These are phyloP conservation scores for Mirza zaza DNA, from an alignment of 2,113 vertebrate genomes.

Conservation along the genomic window DNA sequence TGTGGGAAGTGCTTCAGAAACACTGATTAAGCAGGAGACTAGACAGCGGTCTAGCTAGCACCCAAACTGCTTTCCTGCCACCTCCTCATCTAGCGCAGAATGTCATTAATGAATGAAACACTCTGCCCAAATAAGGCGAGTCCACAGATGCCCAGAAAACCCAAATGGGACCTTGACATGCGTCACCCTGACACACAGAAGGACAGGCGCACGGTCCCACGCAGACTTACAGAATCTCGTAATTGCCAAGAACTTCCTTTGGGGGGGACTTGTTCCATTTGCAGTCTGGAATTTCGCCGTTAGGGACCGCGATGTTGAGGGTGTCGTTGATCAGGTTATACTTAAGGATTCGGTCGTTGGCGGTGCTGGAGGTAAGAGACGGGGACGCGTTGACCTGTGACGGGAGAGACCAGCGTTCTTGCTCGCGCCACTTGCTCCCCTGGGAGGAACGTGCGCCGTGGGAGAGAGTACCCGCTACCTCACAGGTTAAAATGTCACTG, in stretches of 20 bases:
- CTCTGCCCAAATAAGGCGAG: not conserved
- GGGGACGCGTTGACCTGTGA: slow-evolving; percentile 96
- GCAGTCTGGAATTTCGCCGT: slow-evolving; percentile 95
- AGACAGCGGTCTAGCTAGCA: not conserved
- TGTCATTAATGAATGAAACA: rapidly evolving
- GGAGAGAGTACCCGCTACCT: rapidly evolving
- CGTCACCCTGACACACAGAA: rapidly evolving
- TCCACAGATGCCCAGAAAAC: rapidly evolving
- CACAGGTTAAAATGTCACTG: rapidly evolving
- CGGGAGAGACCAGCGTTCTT: rapidly evolving
- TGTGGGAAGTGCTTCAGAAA: rapidly evolving
- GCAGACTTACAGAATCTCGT: slow-evolving; percentile 94
- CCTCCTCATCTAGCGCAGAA: rapidly evolving
- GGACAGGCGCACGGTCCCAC: rapidly evolving
- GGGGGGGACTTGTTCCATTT: slow-evolving; percentile 95
- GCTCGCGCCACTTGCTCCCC: rapidly evolving
- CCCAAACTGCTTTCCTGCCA: not conserved
- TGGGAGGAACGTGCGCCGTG: rapidly evolving
- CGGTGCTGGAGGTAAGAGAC: slow-evolving; percentile 97
- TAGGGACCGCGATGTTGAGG: slow-evolving; percentile 95
- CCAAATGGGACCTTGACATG: rapidly evolving
- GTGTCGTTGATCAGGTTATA: slow-evolving; percentile 99
- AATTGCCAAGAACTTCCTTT: slow-evolving; percentile 94
- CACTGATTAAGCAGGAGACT: rapidly evolving
- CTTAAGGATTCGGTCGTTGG: slow-evolving; percentile 97